Conservation (phyloP, 1,140 invertebrate genomes). For the Drosophila ananassae region DNA sequence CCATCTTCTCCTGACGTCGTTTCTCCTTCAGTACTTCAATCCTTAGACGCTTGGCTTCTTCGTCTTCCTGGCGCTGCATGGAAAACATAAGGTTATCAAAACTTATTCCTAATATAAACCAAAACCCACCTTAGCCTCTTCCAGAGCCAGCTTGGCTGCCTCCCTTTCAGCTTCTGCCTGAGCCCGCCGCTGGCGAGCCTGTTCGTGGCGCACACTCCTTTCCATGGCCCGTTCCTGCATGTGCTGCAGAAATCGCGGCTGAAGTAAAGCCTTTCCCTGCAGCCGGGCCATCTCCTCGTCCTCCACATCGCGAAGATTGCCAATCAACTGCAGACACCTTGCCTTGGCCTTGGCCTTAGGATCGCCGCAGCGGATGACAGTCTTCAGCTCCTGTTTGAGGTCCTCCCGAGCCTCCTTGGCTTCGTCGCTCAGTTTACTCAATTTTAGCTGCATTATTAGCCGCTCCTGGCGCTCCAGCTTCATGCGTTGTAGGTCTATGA, state of each 20-base stretch:
- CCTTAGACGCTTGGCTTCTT: slow-evolving; percentile 86
- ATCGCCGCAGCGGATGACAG: slow-evolving; percentile 86
- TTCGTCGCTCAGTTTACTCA: slow-evolving; percentile 87
- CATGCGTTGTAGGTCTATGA: slow-evolving; percentile 87
- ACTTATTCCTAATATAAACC: no score
- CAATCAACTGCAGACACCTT: slow-evolving; percentile 85
- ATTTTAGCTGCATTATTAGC: slow-evolving; percentile 87
- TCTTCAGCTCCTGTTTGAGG: slow-evolving; percentile 86
- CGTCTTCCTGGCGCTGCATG: slow-evolving; percentile 84
- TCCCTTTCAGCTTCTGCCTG: slow-evolving; percentile 87
- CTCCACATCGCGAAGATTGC: slow-evolving; percentile 82
- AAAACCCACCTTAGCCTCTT: slow-evolving; percentile 83
- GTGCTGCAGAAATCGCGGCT: slow-evolving; percentile 87
- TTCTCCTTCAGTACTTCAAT: slow-evolving; percentile 86
- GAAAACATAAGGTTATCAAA: background rate
- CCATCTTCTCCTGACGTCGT: slow-evolving; percentile 86
- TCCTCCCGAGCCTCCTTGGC: slow-evolving; percentile 85
- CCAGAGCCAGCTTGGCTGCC: slow-evolving; percentile 84
- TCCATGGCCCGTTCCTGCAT: slow-evolving; percentile 87
- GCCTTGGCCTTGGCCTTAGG: slow-evolving; percentile 86
- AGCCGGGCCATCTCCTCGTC: slow-evolving; percentile 81
- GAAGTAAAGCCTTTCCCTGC: slow-evolving; percentile 85
- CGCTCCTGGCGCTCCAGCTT: slow-evolving; percentile 87
- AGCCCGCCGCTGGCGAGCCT: slow-evolving; percentile 86
- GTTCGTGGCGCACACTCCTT: slow-evolving; percentile 86